Conservation (phyloP, 2,888 invertebrate genomes). For the Rhagonycha fulva region DNA sequence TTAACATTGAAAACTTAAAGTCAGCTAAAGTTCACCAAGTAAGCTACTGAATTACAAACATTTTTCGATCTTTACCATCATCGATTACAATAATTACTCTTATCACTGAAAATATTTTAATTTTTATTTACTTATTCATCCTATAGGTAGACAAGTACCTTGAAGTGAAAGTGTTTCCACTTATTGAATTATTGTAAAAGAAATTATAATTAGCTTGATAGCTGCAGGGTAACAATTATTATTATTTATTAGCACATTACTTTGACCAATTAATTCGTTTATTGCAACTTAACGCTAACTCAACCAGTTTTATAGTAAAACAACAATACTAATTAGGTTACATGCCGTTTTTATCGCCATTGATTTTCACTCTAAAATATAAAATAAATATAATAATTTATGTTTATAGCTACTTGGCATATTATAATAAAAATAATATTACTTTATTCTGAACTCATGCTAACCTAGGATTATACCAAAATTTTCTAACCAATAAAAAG, state of each 20-base stretch:
- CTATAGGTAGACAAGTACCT: not conserved
- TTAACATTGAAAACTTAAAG: constrained; percentile 34
- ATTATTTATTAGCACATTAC: not conserved
- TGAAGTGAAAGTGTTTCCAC: not conserved
- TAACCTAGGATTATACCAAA: not conserved
- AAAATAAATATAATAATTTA: not conserved
- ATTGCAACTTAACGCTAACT: not conserved
- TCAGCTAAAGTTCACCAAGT: not conserved
- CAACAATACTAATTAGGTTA: not conserved
- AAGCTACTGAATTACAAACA: not conserved
- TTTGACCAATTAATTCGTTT: not conserved
- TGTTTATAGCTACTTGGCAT: not conserved
- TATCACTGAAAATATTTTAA: not conserved
- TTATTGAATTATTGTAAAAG: not conserved
- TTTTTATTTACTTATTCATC: not conserved
- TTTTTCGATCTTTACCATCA: not conserved
- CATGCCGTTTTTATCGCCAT: not conserved
- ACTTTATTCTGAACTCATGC: not conserved
- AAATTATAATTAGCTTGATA: not conserved
- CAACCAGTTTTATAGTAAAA: not conserved
- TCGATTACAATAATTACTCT: not conserved
- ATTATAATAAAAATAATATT: not conserved
- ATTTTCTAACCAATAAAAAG: not conserved
- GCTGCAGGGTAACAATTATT: not conserved
- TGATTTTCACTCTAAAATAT: not conserved